phyloP scores from a whole-genome alignment of 2,797 vertebrate genomes.

The Manis crassicaudata region DNA sequence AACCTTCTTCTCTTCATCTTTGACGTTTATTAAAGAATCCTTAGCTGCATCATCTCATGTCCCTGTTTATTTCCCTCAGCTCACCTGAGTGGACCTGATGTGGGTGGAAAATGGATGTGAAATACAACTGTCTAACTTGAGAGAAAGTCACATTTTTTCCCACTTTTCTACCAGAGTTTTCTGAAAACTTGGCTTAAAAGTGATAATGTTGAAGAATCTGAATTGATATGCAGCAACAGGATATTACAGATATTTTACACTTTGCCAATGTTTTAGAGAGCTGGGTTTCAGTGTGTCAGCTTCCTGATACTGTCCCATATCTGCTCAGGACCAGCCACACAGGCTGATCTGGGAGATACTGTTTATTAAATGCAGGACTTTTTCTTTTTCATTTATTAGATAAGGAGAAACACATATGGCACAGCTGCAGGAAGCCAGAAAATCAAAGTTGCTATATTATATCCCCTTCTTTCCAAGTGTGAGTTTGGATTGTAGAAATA shows the following conservation, averaged over 20 bases:
- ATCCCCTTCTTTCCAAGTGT: neutral
- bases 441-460: neutral
- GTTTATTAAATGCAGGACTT: slow-evolving; percentile 19
- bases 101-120: neutral
- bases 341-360: neutral
- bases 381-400: slow-evolving; percentile 29
- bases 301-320: neutral
- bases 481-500: neutral
- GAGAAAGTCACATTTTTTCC: neutral
- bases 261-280: neutral
- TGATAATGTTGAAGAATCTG: neutral
- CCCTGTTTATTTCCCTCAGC: neutral
- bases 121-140: slow-evolving; percentile 23
- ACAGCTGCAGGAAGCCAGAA: neutral
- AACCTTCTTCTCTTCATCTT: neutral
- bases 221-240: neutral
- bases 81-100: neutral
- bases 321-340: neutral
- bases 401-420: neutral
- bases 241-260: neutral
- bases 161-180: neutral
- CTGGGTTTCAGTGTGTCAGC: neutral
- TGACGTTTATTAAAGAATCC: neutral
- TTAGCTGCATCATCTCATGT: no score
- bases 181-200: slow-evolving; percentile 17